Conservation (phyloP, 2,113 vertebrate species). For the Noctilio leporinus region DNA sequence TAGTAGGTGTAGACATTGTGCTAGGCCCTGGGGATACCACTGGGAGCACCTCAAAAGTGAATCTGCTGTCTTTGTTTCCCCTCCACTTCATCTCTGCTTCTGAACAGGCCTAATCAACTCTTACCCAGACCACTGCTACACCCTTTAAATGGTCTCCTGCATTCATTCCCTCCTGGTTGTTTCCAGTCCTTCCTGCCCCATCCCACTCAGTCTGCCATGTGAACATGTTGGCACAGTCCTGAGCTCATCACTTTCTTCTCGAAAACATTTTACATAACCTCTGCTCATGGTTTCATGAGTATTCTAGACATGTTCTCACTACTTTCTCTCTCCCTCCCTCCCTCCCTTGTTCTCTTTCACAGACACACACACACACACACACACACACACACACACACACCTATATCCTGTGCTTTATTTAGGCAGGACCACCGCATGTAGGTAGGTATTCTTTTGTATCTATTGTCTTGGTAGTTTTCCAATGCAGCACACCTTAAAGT, state of each 20-base stretch:
- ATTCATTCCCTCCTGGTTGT: not conserved
- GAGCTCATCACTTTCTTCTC: slow-evolving; percentile 1
- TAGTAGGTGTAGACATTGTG: not conserved
- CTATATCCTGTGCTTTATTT: not conserved
- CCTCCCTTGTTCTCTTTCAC: too few relatives aligned
- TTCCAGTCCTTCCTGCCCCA: not conserved
- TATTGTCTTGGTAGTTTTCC: not conserved
- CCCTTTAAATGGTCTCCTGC: not conserved
- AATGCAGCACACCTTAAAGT: not conserved
- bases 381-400: fast-evolving
- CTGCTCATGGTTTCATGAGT: not conserved
- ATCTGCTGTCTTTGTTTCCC: not conserved
- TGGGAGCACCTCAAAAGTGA: not conserved
- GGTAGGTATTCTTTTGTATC: too few relatives aligned
- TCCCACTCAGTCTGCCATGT: not conserved
- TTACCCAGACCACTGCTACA: fast-evolving
- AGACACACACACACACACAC: not conserved
- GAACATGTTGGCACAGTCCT: not conserved
- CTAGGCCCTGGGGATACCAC: not conserved
- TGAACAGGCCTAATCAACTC: not conserved
- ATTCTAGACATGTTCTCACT: not conserved
- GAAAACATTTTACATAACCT: slow-evolving; percentile 33
- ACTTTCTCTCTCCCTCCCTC: too few relatives aligned
- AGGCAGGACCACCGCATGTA: not conserved
- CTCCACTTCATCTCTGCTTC: not conserved